phyloP scores from a whole-genome alignment of 2,888 invertebrate genomes.

The Anthoptus insignis region DNA sequence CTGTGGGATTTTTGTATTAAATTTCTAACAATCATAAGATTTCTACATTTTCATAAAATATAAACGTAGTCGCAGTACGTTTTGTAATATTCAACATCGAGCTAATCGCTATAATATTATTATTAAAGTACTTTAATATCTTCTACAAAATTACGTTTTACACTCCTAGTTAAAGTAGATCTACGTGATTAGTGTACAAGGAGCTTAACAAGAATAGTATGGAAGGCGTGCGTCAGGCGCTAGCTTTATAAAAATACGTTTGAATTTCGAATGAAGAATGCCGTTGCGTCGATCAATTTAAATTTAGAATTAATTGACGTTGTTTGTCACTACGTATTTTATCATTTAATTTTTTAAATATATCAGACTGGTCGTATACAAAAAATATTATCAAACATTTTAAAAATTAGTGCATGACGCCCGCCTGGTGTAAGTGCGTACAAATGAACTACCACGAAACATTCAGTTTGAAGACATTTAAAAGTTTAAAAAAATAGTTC shows the following conservation, averaged over 20 bases:
- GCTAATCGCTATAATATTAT: slow-evolving; percentile 62
- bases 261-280: background rate
- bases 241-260: background rate
- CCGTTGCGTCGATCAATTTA: background rate
- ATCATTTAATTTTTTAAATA: no score
- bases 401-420: slow-evolving; percentile 13
- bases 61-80: slow-evolving; percentile 40
- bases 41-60: slow-evolving; percentile 71
- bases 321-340: no score
- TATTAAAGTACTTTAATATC: slow-evolving; percentile 41
- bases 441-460: slow-evolving; percentile 72
- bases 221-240: slow-evolving; percentile 22
- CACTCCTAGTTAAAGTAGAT: slow-evolving; percentile 38
- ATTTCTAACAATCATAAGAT: slow-evolving; percentile 63
- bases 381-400: background rate
- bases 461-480: slow-evolving; percentile 70
- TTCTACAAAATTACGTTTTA: slow-evolving; percentile 30
- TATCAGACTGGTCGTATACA: no score
- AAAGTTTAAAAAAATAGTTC: slow-evolving; percentile 85
- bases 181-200: slow-evolving; percentile 57
- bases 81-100: slow-evolving; percentile 76
- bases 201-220: slow-evolving; percentile 73
- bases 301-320: background rate
- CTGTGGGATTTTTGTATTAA: slow-evolving; percentile 52
- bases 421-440: slow-evolving; percentile 56